Evolutionary conservation across 2,797 vertebrate genomes (phyloP).

Genomic region (Acanthiza pusilla): DNA sequence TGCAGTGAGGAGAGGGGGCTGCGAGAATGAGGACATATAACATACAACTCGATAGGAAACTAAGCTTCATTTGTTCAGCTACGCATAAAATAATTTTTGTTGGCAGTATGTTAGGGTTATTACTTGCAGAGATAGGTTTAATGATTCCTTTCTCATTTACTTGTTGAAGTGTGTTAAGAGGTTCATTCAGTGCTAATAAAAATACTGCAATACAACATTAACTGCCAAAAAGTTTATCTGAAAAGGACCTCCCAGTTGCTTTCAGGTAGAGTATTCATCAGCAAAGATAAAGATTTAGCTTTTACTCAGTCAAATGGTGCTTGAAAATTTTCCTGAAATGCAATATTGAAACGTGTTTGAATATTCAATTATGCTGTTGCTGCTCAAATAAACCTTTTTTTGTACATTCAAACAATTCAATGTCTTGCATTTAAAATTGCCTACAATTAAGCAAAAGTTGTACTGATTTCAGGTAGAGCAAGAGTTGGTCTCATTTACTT

Average conservation of each 20-base stretch:
- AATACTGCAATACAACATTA: not conserved
- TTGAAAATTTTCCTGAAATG: constrained; percentile 11
- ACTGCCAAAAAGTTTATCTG: not conserved
- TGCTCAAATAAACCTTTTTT: not conserved
- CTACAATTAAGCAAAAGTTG: not conserved
- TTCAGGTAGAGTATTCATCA: not conserved
- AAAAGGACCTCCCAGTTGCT: not conserved
- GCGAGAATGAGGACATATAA: not conserved
- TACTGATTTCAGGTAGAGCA: not conserved
- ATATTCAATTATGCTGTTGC: not conserved
- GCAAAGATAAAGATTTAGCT: not conserved
- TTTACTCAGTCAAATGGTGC: not conserved
- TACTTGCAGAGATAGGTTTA: not conserved
- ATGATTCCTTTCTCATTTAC: not conserved
- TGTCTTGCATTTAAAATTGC: not conserved
- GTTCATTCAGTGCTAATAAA: not conserved
- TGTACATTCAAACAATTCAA: not conserved
- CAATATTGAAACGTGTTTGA: not conserved
- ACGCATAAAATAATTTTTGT: not conserved
- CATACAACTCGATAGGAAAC: not conserved
- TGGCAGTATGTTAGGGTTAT: not conserved
- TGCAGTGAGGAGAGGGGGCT: not conserved
- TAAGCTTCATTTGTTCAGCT: not conserved
- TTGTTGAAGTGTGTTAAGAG: not conserved
- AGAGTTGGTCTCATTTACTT: not conserved